Percentiles rank a stretch among this genome's conserved stretches.
These are phyloP conservation scores for Channa maculata DNA, from an alignment of 2,113 vertebrate species.

Conservation along the genomic window DNA sequence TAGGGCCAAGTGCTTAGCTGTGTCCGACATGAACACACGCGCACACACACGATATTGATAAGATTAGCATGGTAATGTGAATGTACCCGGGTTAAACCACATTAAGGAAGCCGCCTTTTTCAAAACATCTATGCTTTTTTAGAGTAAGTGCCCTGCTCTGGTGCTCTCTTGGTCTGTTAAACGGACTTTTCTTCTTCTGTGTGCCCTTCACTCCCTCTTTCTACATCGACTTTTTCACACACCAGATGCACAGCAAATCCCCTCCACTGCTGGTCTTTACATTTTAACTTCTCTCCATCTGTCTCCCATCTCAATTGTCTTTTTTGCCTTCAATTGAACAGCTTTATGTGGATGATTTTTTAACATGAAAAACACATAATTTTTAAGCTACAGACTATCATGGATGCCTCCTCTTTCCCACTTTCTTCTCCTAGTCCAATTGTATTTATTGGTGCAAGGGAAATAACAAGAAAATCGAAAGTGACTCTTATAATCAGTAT, in stretches of 20 bases:
- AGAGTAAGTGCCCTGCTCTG: conserved; percentile 36
- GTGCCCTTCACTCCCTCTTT: conserved; percentile 28
- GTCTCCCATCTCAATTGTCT: conserved; percentile 9
- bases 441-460: no score
- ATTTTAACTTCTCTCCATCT: conserved; percentile 61
- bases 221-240: conserved; percentile 21
- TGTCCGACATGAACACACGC: conserved; percentile 30
- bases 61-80: conserved; percentile 78
- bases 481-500: no score
- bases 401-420: neutral
- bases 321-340: neutral
- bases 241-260: conserved; percentile 61
- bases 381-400: conserved; percentile 3
- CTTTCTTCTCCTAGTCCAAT: neutral
- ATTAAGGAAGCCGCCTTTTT: conserved; percentile 59
- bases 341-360: neutral
- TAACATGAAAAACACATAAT: neutral
- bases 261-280: conserved; percentile 37
- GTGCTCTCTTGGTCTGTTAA: conserved; percentile 31
- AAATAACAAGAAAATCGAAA: no score
- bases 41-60: conserved; percentile 49
- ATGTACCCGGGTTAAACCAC: conserved; percentile 62
- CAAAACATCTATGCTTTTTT: conserved; percentile 37
- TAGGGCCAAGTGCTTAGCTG: conserved; percentile 65
- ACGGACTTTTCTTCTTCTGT: conserved; percentile 46